Percentiles rank a stretch among this genome's conserved stretches.
Evolutionary conservation across 2,113 vertebrate genomes (phyloP).

Genomic region (Eublepharis macularius): DNA sequence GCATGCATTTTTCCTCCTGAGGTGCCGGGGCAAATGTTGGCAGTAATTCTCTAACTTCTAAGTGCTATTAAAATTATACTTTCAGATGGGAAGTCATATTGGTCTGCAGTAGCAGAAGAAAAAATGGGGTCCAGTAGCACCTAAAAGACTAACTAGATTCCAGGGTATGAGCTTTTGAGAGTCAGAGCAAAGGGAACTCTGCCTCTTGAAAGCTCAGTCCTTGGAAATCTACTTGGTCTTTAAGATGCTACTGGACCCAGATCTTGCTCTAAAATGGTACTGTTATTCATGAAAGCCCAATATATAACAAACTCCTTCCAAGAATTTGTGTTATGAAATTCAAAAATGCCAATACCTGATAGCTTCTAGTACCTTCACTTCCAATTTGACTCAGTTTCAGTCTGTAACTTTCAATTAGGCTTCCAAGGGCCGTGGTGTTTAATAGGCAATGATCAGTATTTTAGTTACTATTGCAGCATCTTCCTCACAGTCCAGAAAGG

Average conservation of each 20-base stretch:
- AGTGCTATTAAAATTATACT: neutral
- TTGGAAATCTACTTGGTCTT: too few relatives aligned
- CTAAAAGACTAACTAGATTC: too few relatives aligned
- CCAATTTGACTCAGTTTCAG: neutral
- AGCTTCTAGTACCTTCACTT: neutral
- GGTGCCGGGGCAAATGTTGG: neutral
- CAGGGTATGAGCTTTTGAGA: too few relatives aligned
- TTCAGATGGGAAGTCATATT: too few relatives aligned
- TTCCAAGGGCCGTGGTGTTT: conserved; percentile 15
- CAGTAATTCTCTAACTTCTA: neutral
- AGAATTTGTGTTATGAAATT: conserved; percentile 42
- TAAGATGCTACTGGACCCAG: too few relatives aligned
- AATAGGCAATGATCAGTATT: conserved; percentile 7
- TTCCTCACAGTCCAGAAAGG: neutral
- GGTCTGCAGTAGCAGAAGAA: too few relatives aligned
- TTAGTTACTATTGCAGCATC: neutral
- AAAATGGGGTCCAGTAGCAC: too few relatives aligned
- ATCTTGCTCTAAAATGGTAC: too few relatives aligned
- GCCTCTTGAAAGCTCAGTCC: too few relatives aligned
- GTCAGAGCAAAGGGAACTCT: too few relatives aligned
- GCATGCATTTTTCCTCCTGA: neutral
- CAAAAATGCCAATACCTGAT: neutral
- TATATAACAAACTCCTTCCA: conserved; percentile 47
- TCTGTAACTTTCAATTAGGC: neutral
- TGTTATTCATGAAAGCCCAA: too few relatives aligned